Conservation (phyloP, 2,113 vertebrate species). For the Rhea pennata region DNA sequence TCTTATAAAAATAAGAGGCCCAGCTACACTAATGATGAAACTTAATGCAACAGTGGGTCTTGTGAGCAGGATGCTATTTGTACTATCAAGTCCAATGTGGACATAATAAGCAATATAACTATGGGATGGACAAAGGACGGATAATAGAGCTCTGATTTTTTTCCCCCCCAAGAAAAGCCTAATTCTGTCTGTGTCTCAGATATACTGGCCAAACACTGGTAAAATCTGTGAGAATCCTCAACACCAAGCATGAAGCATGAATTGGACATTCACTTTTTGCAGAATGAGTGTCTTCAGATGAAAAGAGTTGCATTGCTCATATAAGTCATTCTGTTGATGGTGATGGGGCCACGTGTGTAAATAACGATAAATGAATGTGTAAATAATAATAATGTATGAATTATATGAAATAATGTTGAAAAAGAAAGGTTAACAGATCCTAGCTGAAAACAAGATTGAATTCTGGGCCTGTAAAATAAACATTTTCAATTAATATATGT, state of each 20-base stretch:
- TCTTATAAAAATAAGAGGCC: neutral
- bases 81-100: neutral
- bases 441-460: neutral
- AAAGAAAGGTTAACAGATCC: neutral
- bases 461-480: neutral
- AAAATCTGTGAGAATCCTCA: neutral
- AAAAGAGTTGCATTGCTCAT: neutral
- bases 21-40: neutral
- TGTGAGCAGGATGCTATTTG: neutral
- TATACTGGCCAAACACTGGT: neutral
- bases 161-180: neutral
- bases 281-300: neutral
- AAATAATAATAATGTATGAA: neutral
- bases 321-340: neutral
- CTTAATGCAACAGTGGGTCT: neutral
- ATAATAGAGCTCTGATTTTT: neutral
- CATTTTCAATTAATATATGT: neutral
- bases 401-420: neutral
- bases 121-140: neutral
- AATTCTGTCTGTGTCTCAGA: neutral
- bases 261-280: neutral
- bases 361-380: neutral
- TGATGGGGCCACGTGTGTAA: neutral
- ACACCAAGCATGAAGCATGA: too few species aligned
- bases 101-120: neutral